These are phyloP conservation scores for Lasioglossum marginatum DNA, from an alignment of 2,888 invertebrate genomes.

Conservation along the genomic window DNA sequence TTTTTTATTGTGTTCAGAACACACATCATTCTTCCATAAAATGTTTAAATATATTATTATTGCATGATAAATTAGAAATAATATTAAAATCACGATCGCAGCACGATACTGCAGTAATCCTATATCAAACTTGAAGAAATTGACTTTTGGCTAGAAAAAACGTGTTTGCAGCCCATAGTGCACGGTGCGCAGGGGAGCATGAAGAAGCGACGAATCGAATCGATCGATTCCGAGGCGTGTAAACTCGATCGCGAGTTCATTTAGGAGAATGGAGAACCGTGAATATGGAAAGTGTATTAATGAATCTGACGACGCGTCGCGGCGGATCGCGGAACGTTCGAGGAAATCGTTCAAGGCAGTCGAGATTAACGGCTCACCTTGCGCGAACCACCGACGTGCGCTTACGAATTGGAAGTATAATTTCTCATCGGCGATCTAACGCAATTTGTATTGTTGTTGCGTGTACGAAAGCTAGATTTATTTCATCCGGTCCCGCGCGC, in stretches of 20 bases:
- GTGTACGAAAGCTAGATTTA: background rate
- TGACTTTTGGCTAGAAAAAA: too few species aligned
- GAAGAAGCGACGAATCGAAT: too few species aligned
- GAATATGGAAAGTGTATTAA: background rate
- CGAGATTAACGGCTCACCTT: constrained; percentile 23
- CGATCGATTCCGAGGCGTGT: too few species aligned
- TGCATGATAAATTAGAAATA: too few species aligned
- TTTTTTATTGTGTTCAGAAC: too few species aligned
- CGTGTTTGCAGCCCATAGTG: too few species aligned
- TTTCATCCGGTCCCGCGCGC: background rate
- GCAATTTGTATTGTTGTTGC: constrained; percentile 34
- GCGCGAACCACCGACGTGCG: background rate
- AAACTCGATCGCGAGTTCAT: background rate
- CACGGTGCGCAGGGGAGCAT: too few species aligned
- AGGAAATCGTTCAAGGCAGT: constrained; percentile 29
- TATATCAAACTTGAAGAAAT: too few species aligned
- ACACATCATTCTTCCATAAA: too few species aligned
- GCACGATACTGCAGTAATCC: too few species aligned
- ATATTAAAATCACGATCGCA: too few species aligned
- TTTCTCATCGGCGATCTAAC: background rate
- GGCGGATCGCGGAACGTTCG: background rate
- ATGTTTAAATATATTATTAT: too few species aligned
- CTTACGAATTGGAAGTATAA: constrained; percentile 6
- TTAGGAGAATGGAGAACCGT: background rate
- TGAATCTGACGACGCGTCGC: background rate